These are phyloP conservation scores for Mythimna lalbum DNA, from an alignment of 2,888 invertebrate genomes.

Conservation along the genomic window DNA sequence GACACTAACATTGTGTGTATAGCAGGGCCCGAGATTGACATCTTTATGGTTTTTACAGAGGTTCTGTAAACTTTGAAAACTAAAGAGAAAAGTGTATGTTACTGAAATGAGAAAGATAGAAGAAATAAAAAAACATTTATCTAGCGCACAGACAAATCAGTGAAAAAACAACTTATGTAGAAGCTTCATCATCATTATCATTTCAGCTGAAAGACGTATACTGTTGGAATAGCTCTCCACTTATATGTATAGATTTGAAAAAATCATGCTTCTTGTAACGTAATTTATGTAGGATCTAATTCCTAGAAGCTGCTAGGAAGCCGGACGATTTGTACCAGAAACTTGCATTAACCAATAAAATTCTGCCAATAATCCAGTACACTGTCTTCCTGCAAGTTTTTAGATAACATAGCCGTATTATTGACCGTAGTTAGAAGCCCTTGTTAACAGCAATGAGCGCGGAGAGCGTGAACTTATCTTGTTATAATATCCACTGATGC, in stretches of 20 bases:
- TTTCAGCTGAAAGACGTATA: too few species aligned
- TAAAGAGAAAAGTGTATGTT: neutral
- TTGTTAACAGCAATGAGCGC: constrained; percentile 1
- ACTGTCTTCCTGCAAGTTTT: neutral
- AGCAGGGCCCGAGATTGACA: constrained; percentile 17
- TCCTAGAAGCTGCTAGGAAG: neutral
- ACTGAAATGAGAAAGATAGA: neutral
- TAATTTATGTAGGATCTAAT: too few species aligned
- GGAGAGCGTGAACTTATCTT: neutral
- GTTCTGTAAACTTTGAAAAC: constrained; percentile 23
- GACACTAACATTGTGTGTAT: constrained; percentile 34
- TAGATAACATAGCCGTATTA: neutral
- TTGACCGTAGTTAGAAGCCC: neutral
- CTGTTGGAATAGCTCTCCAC: too few species aligned
- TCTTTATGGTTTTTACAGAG: constrained; percentile 34
- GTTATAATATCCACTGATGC: neutral
- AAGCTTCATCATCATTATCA: too few species aligned
- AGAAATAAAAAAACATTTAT: too few species aligned
- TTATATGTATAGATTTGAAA: too few species aligned
- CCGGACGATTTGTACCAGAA: neutral
- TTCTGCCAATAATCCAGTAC: neutral
- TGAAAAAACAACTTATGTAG: too few species aligned
- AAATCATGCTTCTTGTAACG: too few species aligned
- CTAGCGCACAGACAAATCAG: too few species aligned
- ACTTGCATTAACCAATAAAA: neutral